Percentiles rank a stretch among this genome's conserved stretches.
These are phyloP conservation scores for Stenopsyche tienmushanensis DNA, from an alignment of 1,140 invertebrate species.

Conservation along the genomic window DNA sequence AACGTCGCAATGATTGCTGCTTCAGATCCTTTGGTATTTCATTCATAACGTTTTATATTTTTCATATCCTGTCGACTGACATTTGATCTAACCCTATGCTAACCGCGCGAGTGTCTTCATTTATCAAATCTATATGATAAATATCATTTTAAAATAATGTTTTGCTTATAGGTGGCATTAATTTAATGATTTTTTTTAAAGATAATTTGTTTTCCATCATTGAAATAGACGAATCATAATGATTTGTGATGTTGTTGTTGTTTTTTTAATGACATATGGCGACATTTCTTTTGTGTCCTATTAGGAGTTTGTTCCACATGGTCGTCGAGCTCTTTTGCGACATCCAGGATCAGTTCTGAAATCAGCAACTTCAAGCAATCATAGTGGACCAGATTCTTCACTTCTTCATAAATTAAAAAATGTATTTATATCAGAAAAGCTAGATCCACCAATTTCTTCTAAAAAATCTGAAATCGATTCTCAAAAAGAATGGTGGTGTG, in stretches of 20 bases:
- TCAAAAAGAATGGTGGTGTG: slow-evolving; percentile 68
- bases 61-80: neutral
- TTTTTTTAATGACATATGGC: neutral
- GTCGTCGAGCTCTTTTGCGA: slow-evolving; percentile 72
- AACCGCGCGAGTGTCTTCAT: neutral
- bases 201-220: neutral
- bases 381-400: slow-evolving; percentile 58
- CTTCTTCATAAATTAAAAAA: slow-evolving; percentile 70
- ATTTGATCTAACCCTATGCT: no score
- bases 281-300: neutral
- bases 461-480: slow-evolving; percentile 35
- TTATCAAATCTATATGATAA: neutral
- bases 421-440: slow-evolving; percentile 68
- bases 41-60: slow-evolving; percentile 33
- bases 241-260: neutral
- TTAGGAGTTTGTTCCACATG: slow-evolving; percentile 87
- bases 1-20: slow-evolving; percentile 75
- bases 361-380: slow-evolving; percentile 50
- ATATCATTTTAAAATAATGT: no score
- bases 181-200: neutral
- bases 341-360: slow-evolving; percentile 68
- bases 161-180: no score
- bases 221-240: neutral
- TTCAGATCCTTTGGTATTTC: slow-evolving; percentile 74
- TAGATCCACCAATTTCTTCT: slow-evolving; percentile 46